phyloP scores from a whole-genome alignment of 1,140 invertebrate species.

The Bombus sibiricus region DNA sequence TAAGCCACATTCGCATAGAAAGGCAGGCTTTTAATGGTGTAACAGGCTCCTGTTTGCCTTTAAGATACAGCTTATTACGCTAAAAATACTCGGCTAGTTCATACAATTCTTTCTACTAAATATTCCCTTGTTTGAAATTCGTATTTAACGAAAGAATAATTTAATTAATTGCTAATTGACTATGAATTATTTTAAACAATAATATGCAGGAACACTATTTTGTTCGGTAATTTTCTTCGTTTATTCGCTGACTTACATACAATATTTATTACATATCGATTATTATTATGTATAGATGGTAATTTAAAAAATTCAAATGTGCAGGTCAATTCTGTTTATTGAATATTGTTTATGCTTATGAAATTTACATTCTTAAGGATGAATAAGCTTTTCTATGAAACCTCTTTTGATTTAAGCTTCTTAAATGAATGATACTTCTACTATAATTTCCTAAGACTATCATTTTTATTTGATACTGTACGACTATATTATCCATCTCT shows the following conservation, averaged over 20 bases:
- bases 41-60: not conserved
- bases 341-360: too few relatives aligned
- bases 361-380: not conserved
- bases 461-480: too few relatives aligned
- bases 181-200: not conserved
- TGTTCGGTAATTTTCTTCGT: not conserved
- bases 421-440: not conserved
- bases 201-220: not conserved
- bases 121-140: not conserved
- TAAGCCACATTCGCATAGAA: conserved; percentile 5
- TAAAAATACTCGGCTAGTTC: not conserved
- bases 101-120: not conserved
- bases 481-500: too few relatives aligned
- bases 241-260: not conserved
- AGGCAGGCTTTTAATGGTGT: conserved; percentile 5
- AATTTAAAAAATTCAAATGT: too few relatives aligned
- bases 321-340: too few relatives aligned
- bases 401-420: not conserved
- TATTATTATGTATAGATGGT: too few relatives aligned
- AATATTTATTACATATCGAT: too few relatives aligned
- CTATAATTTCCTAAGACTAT: not conserved
- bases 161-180: not conserved
- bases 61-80: not conserved
- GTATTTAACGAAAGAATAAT: not conserved
- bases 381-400: not conserved